These are phyloP conservation scores for Otis tarda DNA, from an alignment of 2,113 vertebrate species.

Conservation along the genomic window DNA sequence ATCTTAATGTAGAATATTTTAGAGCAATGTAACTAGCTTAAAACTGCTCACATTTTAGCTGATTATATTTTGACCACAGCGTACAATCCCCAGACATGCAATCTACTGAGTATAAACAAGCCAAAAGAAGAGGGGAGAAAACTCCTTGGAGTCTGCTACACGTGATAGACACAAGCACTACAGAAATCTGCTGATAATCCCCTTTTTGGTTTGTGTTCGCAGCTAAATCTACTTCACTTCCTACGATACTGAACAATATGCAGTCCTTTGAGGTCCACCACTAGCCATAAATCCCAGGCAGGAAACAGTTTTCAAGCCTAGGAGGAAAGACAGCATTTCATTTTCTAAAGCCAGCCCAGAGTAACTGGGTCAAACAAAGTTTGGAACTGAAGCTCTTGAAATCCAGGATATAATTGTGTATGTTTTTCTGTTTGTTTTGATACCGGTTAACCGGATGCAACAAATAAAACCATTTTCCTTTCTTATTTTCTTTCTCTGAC, in stretches of 20 bases:
- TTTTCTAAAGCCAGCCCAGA: conserved; percentile 61
- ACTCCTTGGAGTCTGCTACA: neutral
- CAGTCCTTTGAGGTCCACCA: conserved; percentile 44
- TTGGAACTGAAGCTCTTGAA: conserved; percentile 52
- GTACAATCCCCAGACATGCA: neutral
- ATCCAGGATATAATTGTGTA: conserved; percentile 48
- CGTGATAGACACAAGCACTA: neutral
- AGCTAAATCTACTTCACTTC: conserved; percentile 35
- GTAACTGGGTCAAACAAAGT: conserved; percentile 56
- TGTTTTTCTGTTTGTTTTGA: conserved; percentile 60
- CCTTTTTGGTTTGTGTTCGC: neutral
- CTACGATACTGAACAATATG: conserved; percentile 11
- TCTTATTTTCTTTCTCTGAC: conserved; percentile 41
- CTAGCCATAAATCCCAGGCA: conserved; percentile 62
- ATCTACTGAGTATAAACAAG: conserved; percentile 1
- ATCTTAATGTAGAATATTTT: neutral
- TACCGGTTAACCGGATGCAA: conserved; percentile 55
- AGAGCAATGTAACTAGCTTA: neutral
- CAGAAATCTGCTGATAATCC: conserved; percentile 46
- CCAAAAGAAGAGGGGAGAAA: neutral
- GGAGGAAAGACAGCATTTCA: conserved; percentile 47
- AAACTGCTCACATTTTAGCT: neutral
- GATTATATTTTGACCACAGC: conserved; percentile 16
- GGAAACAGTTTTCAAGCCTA: conserved; percentile 57
- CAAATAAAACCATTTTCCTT: conserved; percentile 44